Conservation (phyloP, 1,140 invertebrate species). For the Vollenhovia emeryi region DNA sequence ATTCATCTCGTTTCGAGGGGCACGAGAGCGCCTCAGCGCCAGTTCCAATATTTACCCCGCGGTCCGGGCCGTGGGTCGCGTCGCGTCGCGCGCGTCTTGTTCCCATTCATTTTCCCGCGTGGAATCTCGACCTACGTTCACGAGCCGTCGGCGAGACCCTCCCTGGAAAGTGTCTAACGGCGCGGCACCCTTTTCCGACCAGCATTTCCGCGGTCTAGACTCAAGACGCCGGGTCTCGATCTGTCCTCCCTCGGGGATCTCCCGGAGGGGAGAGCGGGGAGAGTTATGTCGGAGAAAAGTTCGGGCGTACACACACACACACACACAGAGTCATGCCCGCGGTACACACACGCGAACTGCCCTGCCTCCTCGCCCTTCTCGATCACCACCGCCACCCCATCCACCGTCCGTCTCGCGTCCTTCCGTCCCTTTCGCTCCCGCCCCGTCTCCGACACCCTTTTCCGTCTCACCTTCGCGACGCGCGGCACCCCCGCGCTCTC, state of each 20-base stretch:
- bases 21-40: constrained; percentile 26
- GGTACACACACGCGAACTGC: constrained; percentile 4
- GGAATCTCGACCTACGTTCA: constrained; percentile 73
- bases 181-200: too few relatives aligned
- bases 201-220: neutral
- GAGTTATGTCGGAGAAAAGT: constrained; percentile 55
- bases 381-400: constrained; percentile 8
- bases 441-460: neutral
- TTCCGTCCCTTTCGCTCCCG: constrained; percentile 32
- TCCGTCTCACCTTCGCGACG: constrained; percentile 41
- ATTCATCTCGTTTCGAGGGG: constrained; percentile 8
- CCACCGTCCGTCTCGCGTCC: neutral
- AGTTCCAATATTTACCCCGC: constrained; percentile 31
- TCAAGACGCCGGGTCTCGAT: constrained; percentile 5
- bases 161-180: constrained; percentile 56
- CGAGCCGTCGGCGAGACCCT: constrained; percentile 44
- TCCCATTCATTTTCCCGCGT: constrained; percentile 50
- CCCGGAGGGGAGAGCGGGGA: neutral
- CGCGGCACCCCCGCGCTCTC: neutral
- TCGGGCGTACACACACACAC: constrained; percentile 64
- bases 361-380: constrained; percentile 9
- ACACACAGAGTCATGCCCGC: constrained; percentile 30
- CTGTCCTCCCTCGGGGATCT: neutral
- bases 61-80: neutral
- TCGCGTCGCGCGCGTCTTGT: neutral